Percentiles rank a stretch among this genome's conserved stretches.
phyloP scores from a whole-genome alignment of 1,140 invertebrate genomes.

The Coelopa frigida region DNA sequence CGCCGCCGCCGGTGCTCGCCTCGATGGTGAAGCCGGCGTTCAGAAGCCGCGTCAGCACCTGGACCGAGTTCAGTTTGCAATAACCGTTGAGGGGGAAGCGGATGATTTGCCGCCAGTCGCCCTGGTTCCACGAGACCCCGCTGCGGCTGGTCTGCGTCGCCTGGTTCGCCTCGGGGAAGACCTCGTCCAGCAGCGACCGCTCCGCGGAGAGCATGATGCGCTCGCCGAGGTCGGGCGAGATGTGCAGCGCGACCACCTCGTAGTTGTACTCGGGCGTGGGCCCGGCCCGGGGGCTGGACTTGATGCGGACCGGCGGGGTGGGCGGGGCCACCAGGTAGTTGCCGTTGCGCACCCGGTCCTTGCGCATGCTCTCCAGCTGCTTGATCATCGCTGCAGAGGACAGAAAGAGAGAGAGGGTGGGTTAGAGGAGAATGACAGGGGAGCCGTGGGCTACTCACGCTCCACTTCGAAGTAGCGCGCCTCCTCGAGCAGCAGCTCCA shows the following conservation, averaged over 20 bases:
- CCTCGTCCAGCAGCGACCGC: conserved; percentile 67
- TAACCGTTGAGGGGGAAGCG: conserved; percentile 87
- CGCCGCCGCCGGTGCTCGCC: conserved; percentile 80
- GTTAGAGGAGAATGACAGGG: not conserved
- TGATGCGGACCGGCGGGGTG: conserved; percentile 31
- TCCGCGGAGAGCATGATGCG: conserved; percentile 79
- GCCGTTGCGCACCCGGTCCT: conserved; percentile 59
- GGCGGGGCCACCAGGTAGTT: conserved; percentile 41
- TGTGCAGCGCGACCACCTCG: conserved; percentile 80
- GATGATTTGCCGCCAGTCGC: conserved; percentile 77
- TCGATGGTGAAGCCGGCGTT: conserved; percentile 74
- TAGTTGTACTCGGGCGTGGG: conserved; percentile 49
- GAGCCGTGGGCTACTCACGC: conserved; percentile 58
- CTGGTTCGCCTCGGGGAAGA: conserved; percentile 82
- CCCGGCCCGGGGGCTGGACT: conserved; percentile 37
- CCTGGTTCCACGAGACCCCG: conserved; percentile 75
- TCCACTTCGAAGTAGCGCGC: conserved; percentile 86
- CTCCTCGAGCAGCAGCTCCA: conserved; percentile 87
- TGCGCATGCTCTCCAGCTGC: conserved; percentile 69
- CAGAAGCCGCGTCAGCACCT: conserved; percentile 80
- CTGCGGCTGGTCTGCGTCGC: conserved; percentile 74
- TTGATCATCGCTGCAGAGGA: conserved; percentile 60
- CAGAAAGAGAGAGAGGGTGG: not conserved
- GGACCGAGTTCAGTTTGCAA: conserved; percentile 85
- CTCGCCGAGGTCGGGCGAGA: conserved; percentile 83